phyloP scores from a whole-genome alignment of 2,797 vertebrate species.

The Oreochromis grahami region DNA sequence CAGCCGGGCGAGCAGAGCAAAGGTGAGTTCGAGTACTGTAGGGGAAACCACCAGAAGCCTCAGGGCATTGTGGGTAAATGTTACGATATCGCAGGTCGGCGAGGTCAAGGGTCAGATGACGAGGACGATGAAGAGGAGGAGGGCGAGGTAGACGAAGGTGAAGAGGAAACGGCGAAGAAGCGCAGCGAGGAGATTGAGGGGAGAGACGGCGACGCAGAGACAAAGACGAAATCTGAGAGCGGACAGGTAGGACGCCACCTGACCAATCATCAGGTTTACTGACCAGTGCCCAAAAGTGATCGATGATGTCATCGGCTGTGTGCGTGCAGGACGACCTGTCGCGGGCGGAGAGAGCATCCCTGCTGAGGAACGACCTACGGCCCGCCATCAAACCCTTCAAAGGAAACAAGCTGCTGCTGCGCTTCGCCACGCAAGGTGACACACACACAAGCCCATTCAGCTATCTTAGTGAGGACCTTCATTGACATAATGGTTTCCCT shows the following conservation, averaged over 20 bases:
- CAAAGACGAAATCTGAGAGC: slow-evolving; percentile 21
- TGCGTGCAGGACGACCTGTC: slow-evolving; percentile 81
- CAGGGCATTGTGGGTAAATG: not conserved
- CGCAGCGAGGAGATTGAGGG: slow-evolving; percentile 69
- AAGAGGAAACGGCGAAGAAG: slow-evolving; percentile 79
- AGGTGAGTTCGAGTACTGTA: slow-evolving; percentile 33
- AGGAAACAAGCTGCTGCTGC: slow-evolving; percentile 91
- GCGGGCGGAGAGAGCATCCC: slow-evolving; percentile 84
- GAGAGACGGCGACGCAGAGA: slow-evolving; percentile 73
- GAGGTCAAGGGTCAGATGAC: slow-evolving; percentile 52
- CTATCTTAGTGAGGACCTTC: no score
- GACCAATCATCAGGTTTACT: not conserved
- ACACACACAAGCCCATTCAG: rapidly evolving
- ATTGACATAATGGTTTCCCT: no score
- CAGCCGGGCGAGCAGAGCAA: slow-evolving; percentile 55
- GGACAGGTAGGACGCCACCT: slow-evolving; percentile 38
- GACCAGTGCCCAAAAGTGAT: not conserved
- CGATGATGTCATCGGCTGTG: not conserved
- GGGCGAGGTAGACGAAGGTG: slow-evolving; percentile 76
- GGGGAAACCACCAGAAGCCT: not conserved
- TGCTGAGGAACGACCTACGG: slow-evolving; percentile 91
- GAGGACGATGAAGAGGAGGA: slow-evolving; percentile 81
- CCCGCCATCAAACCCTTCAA: slow-evolving; percentile 86
- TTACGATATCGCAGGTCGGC: slow-evolving; percentile 22
- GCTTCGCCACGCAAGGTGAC: slow-evolving; percentile 91